Evolutionary conservation across 1,140 invertebrate species (phyloP).

Genomic region (Lineus longissimus): DNA sequence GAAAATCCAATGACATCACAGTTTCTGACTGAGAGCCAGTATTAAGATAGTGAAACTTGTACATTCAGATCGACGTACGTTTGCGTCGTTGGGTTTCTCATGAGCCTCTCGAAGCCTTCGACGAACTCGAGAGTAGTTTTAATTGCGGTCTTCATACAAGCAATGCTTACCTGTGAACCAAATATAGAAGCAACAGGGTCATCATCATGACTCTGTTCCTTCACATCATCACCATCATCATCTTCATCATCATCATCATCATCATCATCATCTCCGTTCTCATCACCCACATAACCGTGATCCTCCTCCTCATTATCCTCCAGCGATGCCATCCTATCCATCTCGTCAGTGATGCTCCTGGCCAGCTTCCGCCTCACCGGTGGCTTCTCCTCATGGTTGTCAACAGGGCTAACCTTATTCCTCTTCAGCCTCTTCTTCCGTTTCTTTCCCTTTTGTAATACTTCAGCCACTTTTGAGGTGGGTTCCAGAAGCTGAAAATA

Average conservation of each 20-base stretch:
- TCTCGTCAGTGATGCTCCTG: not conserved
- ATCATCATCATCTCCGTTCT: not conserved
- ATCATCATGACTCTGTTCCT: not conserved
- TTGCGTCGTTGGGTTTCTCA: too few relatives aligned
- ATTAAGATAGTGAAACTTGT: too few relatives aligned
- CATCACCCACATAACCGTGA: not conserved
- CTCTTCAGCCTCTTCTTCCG: not conserved
- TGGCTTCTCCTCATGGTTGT: not conserved
- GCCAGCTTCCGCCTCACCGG: not conserved
- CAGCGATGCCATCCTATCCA: not conserved
- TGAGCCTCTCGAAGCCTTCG: too few relatives aligned
- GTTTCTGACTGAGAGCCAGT: too few relatives aligned
- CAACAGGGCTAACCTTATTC: not conserved
- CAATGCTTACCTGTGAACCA: too few relatives aligned
- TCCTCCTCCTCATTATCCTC: not conserved
- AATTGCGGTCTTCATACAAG: too few relatives aligned
- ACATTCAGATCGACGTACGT: too few relatives aligned
- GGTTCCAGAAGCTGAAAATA: not conserved
- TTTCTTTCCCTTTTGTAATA: not conserved
- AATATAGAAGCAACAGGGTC: too few relatives aligned
- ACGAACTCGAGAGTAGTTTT: too few relatives aligned
- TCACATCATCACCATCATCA: slow-evolving; percentile 5
- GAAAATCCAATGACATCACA: too few relatives aligned
- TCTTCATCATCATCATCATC: slow-evolving; percentile 6
- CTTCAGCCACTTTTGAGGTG: not conserved